Evolutionary conservation across 2,888 invertebrate genomes (phyloP).

Genomic region (Pseudococcus jackbeardsleyi): DNA sequence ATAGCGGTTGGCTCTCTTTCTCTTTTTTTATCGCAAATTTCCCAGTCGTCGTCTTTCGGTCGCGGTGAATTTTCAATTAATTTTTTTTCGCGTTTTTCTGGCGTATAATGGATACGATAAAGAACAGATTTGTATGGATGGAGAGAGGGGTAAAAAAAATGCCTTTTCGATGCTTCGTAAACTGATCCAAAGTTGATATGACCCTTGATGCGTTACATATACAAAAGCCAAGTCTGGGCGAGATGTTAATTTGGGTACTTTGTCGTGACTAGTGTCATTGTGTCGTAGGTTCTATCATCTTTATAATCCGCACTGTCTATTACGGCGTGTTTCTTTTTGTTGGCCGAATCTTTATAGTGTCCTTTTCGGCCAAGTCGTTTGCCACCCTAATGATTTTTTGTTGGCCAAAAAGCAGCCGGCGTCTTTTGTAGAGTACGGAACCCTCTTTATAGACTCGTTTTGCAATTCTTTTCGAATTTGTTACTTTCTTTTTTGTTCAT

Average conservation of each 20-base stretch:
- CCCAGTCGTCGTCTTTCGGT: neutral
- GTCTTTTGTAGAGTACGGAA: neutral
- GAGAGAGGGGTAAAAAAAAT: neutral
- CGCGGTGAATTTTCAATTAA: constrained; percentile 42
- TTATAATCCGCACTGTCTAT: constrained; percentile 9
- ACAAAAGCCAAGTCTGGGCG: neutral
- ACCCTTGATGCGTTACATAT: constrained; percentile 15
- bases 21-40: constrained; percentile 1
- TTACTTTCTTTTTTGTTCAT: neutral
- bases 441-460: constrained; percentile 13
- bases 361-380: constrained; percentile 11
- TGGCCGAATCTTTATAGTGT: neutral
- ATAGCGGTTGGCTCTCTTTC: neutral
- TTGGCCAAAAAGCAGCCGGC: neutral
- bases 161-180: neutral
- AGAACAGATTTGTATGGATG: constrained; percentile 20
- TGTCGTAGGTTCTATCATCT: constrained; percentile 16
- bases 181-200: neutral
- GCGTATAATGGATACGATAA: constrained; percentile 3
- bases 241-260: constrained; percentile 34
- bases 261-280: neutral
- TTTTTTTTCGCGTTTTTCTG: neutral
- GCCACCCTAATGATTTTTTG: constrained; percentile 21
- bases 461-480: constrained; percentile 41
- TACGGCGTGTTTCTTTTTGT: constrained; percentile 1